These are phyloP conservation scores for Barypeithes pellucidus DNA, from an alignment of 2,888 invertebrate genomes.

Conservation along the genomic window DNA sequence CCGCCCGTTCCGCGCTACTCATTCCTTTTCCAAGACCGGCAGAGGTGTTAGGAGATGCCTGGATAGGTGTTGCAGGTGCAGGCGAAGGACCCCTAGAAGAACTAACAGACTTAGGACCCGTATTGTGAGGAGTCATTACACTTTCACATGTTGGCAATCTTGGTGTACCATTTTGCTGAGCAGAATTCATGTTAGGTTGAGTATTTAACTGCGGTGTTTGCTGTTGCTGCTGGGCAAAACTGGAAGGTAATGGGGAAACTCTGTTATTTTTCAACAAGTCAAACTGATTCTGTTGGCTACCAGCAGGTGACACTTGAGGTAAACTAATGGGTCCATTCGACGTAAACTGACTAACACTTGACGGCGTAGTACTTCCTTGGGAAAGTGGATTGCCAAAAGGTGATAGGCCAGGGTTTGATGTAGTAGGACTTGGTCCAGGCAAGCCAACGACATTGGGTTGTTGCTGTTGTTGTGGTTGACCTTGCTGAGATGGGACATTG, in stretches of 20 bases:
- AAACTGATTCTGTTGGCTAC: constrained; percentile 71
- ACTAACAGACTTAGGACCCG: constrained; percentile 77
- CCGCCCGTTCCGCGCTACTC: constrained; percentile 73
- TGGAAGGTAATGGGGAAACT: constrained; percentile 66
- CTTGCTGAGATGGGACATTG: constrained; percentile 51
- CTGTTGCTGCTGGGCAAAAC: constrained; percentile 65
- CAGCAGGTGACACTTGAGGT: constrained; percentile 70
- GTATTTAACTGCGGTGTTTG: constrained; percentile 61
- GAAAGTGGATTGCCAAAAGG: constrained; percentile 80
- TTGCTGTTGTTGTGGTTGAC: constrained; percentile 66
- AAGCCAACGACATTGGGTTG: constrained; percentile 81
- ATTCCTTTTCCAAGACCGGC: constrained; percentile 73
- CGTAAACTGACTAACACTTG: constrained; percentile 67
- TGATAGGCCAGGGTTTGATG: constrained; percentile 77
- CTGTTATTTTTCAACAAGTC: constrained; percentile 75
- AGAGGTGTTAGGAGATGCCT: constrained; percentile 67
- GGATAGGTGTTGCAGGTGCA: constrained; percentile 71
- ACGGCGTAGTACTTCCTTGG: constrained; percentile 62
- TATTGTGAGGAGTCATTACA: constrained; percentile 62
- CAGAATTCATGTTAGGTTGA: constrained; percentile 59
- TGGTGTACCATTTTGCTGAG: constrained; percentile 65
- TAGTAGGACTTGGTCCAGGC: constrained; percentile 86
- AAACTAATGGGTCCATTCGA: constrained; percentile 69
- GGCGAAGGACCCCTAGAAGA: constrained; percentile 76
- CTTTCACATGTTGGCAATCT: constrained; percentile 64